Conservation (phyloP, 2,888 invertebrate species). For the Rhamnusium bicolor region DNA sequence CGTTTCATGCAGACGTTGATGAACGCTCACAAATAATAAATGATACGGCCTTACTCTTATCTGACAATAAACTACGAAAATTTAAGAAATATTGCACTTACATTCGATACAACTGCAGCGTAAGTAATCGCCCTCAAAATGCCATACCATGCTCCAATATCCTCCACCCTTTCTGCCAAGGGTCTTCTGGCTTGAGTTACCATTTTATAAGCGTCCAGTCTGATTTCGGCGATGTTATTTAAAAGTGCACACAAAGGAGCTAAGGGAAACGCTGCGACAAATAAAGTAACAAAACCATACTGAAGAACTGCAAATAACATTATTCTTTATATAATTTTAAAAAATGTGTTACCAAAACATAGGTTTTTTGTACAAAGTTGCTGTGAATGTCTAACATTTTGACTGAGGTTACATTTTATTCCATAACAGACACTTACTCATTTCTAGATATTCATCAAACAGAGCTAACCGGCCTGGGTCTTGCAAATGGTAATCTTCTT, state of each 20-base stretch:
- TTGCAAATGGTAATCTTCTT: conserved; percentile 93
- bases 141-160: conserved; percentile 95
- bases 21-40: too few relatives aligned
- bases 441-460: conserved; percentile 97
- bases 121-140: conserved; percentile 94
- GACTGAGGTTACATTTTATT: too few relatives aligned
- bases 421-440: conserved; percentile 95
- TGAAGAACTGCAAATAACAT: conserved; percentile 89
- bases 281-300: conserved; percentile 97
- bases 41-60: too few relatives aligned
- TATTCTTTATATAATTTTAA: too few relatives aligned
- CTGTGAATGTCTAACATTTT: too few relatives aligned
- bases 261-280: conserved; percentile 97
- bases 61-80: too few relatives aligned
- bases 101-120: conserved; percentile 89
- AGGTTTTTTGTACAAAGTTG: too few relatives aligned
- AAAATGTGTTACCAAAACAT: too few relatives aligned
- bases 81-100: too few relatives aligned
- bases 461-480: conserved; percentile 91
- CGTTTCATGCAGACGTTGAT: too few relatives aligned
- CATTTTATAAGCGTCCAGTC: conserved; percentile 97
- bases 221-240: conserved; percentile 96
- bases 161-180: conserved; percentile 90
- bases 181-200: conserved; percentile 94
- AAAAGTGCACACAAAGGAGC: conserved; percentile 96